phyloP scores from a whole-genome alignment of 2,888 invertebrate genomes.

The Norana najaformis region DNA sequence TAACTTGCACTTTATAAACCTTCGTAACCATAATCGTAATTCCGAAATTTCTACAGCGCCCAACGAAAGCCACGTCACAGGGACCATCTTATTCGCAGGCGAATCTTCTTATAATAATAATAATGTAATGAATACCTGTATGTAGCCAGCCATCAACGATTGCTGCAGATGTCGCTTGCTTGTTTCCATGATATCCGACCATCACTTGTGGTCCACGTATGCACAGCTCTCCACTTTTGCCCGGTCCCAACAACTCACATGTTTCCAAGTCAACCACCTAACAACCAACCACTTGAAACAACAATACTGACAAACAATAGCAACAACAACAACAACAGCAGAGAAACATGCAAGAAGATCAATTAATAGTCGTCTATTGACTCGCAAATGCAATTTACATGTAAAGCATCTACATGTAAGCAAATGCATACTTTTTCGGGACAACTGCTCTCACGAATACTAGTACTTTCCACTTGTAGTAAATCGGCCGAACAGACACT shows the following conservation, averaged over 20 bases:
- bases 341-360: background rate
- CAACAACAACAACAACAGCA: background rate
- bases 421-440: background rate
- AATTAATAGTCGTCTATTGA: too few species aligned
- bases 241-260: slow-evolving; percentile 66
- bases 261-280: slow-evolving; percentile 33
- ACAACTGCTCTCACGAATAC: background rate
- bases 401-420: too few species aligned
- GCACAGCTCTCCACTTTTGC: slow-evolving; percentile 75
- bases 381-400: too few species aligned
- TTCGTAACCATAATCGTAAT: too few species aligned
- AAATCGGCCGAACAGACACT: background rate
- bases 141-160: slow-evolving; percentile 78
- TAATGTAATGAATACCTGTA: slow-evolving; percentile 37
- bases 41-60: too few species aligned
- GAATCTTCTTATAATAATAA: too few species aligned
- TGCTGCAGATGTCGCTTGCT: slow-evolving; percentile 70
- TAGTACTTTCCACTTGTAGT: background rate
- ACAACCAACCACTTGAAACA: background rate
- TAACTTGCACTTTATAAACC: too few species aligned
- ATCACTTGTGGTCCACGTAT: slow-evolving; percentile 74
- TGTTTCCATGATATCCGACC: slow-evolving; percentile 79
- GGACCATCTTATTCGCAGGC: too few species aligned
- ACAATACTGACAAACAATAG: background rate
- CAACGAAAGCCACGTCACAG: too few species aligned